Conservation (phyloP, 2,113 vertebrate species). For the Scomber scombrus region DNA sequence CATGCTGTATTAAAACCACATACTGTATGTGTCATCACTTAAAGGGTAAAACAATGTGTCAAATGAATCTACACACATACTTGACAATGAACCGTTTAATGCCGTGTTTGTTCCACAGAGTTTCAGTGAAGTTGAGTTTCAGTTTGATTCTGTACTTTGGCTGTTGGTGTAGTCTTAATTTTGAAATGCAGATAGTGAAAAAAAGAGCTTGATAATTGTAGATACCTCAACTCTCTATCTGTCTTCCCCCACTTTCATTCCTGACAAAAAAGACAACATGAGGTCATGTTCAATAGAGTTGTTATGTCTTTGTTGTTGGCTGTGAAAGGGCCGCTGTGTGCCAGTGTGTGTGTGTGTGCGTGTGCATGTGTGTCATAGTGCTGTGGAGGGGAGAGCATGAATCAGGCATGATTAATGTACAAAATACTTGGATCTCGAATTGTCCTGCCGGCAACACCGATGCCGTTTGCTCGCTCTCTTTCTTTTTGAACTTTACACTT, state of each 20-base stretch:
- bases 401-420: conserved; percentile 59
- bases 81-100: too few species aligned
- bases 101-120: too few species aligned
- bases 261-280: neutral
- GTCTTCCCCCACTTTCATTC: neutral
- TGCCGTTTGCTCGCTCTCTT: neutral
- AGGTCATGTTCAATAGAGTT: neutral
- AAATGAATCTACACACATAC: too few species aligned
- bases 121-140: too few species aligned
- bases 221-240: neutral
- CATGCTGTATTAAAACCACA: too few species aligned
- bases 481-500: neutral
- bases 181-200: neutral
- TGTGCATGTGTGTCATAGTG: neutral
- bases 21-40: too few species aligned
- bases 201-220: neutral
- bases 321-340: conserved; percentile 29
- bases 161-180: neutral
- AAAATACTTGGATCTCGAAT: conserved; percentile 17
- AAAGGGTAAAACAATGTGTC: too few species aligned
- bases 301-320: conserved; percentile 28
- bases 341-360: neutral
- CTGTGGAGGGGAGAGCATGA: conserved; percentile 17
- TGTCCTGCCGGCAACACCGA: conserved; percentile 11
- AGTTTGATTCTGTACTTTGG: neutral